Evolutionary conservation across 2,113 vertebrate genomes (phyloP).

Genomic region (Sinosuthora webbiana): DNA sequence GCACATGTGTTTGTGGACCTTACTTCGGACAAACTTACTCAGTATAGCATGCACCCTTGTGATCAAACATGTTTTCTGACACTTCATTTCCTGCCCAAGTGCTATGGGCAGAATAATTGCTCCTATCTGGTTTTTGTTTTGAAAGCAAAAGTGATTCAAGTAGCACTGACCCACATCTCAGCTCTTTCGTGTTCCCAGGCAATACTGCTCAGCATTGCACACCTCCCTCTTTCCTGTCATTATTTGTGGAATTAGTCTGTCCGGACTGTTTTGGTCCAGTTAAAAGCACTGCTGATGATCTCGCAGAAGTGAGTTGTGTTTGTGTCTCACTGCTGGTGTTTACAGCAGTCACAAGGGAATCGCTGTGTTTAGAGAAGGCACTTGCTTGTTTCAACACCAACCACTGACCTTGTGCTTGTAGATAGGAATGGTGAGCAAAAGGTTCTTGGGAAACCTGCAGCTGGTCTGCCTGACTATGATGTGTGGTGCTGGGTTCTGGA

Average conservation of each 20-base stretch:
- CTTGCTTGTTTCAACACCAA: background rate
- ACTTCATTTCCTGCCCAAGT: background rate
- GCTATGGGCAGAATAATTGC: background rate
- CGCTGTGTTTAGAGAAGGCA: fast-evolving
- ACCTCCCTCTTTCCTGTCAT: background rate
- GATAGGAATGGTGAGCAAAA: fast-evolving
- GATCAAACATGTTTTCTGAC: background rate
- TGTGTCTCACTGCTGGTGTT: background rate
- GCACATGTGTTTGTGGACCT: fast-evolving
- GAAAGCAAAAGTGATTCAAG: background rate
- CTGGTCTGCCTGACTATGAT: background rate
- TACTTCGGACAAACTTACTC: background rate
- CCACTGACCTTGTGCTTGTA: background rate
- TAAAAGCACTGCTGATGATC: background rate
- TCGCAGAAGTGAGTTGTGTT: fast-evolving
- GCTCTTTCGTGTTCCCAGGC: fast-evolving
- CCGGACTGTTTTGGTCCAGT: background rate
- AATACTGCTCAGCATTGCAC: background rate
- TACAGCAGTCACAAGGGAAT: background rate
- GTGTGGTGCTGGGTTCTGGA: background rate
- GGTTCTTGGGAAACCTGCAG: background rate
- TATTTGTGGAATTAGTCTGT: background rate
- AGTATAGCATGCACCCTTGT: fast-evolving
- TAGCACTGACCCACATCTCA: background rate
- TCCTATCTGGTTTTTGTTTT: background rate